Base-by-base conservation (phyloP, 2,888 invertebrate species). In the Artemia sinica region DNA sequence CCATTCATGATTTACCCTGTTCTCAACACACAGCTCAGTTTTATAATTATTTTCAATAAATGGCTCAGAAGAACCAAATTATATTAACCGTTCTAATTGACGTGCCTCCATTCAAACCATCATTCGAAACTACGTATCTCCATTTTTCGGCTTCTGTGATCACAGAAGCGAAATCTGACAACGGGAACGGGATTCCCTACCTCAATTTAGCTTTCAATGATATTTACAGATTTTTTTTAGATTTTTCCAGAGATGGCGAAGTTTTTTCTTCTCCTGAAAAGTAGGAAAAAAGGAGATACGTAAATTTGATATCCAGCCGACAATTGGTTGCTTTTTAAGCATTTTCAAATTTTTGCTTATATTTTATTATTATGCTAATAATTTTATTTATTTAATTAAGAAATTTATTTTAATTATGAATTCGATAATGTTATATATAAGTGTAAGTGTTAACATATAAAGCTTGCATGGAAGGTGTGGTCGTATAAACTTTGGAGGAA, bases 1-100 rank as follows among this genome's bases (percentile, higher is more conserved):
- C 58, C 14, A 58, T 8, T 58, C n/a, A 58, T 58, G 58, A 58
- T 58, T 58, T 58, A 14, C 58, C 14, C 58, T 58, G 8, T 58
- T 58, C n/a, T 58, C 8, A 14, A 58, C 58, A 58, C n/a, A 58
- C 14, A 14, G n/a, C 14, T 58, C 4, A 58, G n/a, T 58, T 58
- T 58, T 58, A 8, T 58, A 58, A n/a, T 58, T n/a, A n/a, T 58
- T 58, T 58, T 58, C 13, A n/a, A 58, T 58, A 58, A 58, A 58
- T 58, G 58, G 14, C n/a, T 14, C 58, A 58, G 58, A 58, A 58
- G 58, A 58, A 58, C 14, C 14, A 58, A 58, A 58, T 14, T 58
- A 14, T 58, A 58, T 58, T n/a, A 58, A 58, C 58, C 9, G 58
- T 58, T 58, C 58, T 58, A 58, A 14, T 58, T 58, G 58, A 58